Evolutionary conservation across 2,888 invertebrate species (phyloP).

Genomic region (Zaprionus obscuricornis): DNA sequence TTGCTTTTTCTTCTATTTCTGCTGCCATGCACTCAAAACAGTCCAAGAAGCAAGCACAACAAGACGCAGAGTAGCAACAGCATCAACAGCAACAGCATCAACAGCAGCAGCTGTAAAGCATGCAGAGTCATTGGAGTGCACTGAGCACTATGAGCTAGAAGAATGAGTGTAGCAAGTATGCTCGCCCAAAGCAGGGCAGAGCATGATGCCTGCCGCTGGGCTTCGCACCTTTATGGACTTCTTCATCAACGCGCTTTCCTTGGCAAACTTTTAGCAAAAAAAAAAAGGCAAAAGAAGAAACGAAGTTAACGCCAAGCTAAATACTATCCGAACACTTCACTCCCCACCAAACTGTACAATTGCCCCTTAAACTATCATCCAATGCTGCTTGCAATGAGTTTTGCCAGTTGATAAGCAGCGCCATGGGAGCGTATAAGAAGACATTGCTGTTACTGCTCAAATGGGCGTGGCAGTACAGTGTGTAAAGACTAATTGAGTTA

Average conservation of each 20-base stretch:
- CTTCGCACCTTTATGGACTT: conserved; percentile 67
- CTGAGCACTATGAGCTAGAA: neutral
- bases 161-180: neutral
- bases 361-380: neutral
- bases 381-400: neutral
- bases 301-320: conserved; percentile 52
- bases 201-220: conserved; percentile 26
- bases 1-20: too few species aligned
- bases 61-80: neutral
- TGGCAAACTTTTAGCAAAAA: too few species aligned
- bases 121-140: too few species aligned
- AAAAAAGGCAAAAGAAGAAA: conserved; percentile 47
- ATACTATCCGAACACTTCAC: conserved; percentile 1
- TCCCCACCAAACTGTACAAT: neutral
- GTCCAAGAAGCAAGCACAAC: neutral
- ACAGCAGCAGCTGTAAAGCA: too few species aligned
- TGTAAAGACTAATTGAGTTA: conserved; percentile 66
- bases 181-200: conserved; percentile 2
- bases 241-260: conserved; percentile 63
- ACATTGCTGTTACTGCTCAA: neutral
- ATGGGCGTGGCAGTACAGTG: conserved; percentile 34
- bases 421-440: too few species aligned
- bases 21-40: conserved; percentile 4
- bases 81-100: too few species aligned
- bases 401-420: conserved; percentile 25